Base-by-base conservation (phyloP, 2,113 vertebrate species). In the Trematocara variabile region DNA sequence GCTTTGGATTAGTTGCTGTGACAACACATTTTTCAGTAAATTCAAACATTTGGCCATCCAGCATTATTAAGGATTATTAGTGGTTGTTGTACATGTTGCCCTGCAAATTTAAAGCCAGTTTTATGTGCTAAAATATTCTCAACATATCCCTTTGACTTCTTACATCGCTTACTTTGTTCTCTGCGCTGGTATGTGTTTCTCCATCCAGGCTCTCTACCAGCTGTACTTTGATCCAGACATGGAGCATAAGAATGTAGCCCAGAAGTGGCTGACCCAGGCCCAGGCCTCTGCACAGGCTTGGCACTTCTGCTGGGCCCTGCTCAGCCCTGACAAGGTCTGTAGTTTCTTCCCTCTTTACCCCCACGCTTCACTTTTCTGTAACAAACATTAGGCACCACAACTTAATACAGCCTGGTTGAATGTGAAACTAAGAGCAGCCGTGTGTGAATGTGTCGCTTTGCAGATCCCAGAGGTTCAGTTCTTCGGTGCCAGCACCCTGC, bases 211-310 rank as follows among this genome's bases (percentile, higher is more conserved):
- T 81, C 97, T 99, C 89, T 98, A 97, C 94, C 98, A 99, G 95
- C 96, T 99, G 52, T 99, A 99, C 96, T 99, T 99, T 2, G 98
- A 99, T 92, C 98, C 98, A n/a, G 98, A 98, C 94, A 99, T 99
- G 88, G 97, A 97, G 89, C 97, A 95, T 92, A 99, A 99, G 96
- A 98, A 97, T 90, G 87, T 97, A 92, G 98, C 98, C 90, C 98
- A 99, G 96, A 98, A 98, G 96, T 99, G 98, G 98, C 95, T 99
- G 93, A 97, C 97, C 96, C 97, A 98, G 93, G 98, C 98, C 0
- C 98, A 99, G 95, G 96, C 97, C 1, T 99, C 98, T 2, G 96
- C 98, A 7, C 97, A 98, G 92, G 98, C 98, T 0, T 99, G 98
- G 98, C 97, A 98, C 77, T 99, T 99, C 96, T 99, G 98, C 94